Evolutionary conservation across 2,797 vertebrate genomes (phyloP).

Genomic region (Tokudaia muenninki): DNA sequence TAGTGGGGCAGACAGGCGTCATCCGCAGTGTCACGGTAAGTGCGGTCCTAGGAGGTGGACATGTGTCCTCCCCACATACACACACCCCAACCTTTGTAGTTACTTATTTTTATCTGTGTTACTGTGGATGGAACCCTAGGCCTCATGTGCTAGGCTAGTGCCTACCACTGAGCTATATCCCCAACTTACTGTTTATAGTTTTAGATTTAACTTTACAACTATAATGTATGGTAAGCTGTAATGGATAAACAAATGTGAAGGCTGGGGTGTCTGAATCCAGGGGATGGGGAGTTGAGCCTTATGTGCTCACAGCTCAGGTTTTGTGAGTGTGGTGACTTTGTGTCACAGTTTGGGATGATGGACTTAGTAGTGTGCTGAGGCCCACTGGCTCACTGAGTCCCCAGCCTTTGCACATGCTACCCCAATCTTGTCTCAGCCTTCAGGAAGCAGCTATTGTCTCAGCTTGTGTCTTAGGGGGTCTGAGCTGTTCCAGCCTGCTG

Average conservation of each 20-base stretch:
- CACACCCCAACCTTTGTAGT: neutral
- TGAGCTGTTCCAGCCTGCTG: neutral
- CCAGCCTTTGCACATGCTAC: neutral
- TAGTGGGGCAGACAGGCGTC: slow-evolving; percentile 92
- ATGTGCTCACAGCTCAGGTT: neutral
- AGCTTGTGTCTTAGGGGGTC: neutral
- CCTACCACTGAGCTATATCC: neutral
- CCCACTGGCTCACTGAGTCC: neutral
- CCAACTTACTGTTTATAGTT: neutral
- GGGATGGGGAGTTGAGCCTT: neutral
- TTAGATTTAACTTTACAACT: neutral
- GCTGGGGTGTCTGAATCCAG: neutral
- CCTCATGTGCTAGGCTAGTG: neutral
- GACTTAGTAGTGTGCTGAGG: neutral
- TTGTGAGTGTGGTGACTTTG: neutral
- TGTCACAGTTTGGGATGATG: neutral
- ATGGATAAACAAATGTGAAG: neutral
- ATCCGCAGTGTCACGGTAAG: slow-evolving; percentile 95
- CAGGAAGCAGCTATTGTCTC: neutral
- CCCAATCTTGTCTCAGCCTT: neutral
- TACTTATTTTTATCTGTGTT: neutral
- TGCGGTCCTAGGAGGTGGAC: neutral
- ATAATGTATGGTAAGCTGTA: neutral
- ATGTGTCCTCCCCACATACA: neutral
- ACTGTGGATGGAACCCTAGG: neutral